Evolutionary conservation across 2,888 invertebrate species (phyloP), one percentile per base, ranked within the genome.

Genomic region (Lasioglossum pauxillum): DNA sequence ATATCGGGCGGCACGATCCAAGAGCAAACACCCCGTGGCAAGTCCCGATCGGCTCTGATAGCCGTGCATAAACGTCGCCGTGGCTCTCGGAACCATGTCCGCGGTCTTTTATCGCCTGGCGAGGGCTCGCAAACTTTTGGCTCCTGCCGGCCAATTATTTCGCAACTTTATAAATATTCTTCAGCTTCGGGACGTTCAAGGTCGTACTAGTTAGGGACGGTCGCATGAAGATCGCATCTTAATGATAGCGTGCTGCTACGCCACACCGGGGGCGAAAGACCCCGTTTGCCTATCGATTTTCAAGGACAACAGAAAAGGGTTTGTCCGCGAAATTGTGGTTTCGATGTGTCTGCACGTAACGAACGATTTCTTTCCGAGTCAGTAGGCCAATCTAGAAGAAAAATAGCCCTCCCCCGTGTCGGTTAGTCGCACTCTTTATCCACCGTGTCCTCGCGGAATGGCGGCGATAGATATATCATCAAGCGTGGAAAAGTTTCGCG

Each of bases 261-360:
- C 64, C 49, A 35, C 53, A 53, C 27, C 57, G 84, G 38, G 38
- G 88, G 86, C 90, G 90, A 89, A 89, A 90, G 84, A 88, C 88
- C 84, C 80, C 78, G 71, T 49, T 53, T 53, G 53, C 10, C 57
- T 90, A 88, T 86, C 90, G 88, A 88, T 88, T 71, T 86, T 88
- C 86, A 85, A 90, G 86, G 84, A 60, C 83, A 85, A 38, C 49
- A 49, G 3, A 31, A 19, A 19, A 46, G 57, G 46, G 46, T 57
- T 35, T 76, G 49, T 64, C 46, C 35, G 57, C 64, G 27, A 83
- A 87, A 87, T 75, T 49, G 75, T 31, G 14, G 38, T 44, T 49
- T 7, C 69, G 41, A 69, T 1, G 35, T 23, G 53, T n/a, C 53
- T 10, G 31, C 31, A 19, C 35, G n/a, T 41, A 64, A 41, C 27